These are phyloP conservation scores for Sebastes hubbsi DNA, from an alignment of 2,797 vertebrate species.

Conservation along the genomic window DNA sequence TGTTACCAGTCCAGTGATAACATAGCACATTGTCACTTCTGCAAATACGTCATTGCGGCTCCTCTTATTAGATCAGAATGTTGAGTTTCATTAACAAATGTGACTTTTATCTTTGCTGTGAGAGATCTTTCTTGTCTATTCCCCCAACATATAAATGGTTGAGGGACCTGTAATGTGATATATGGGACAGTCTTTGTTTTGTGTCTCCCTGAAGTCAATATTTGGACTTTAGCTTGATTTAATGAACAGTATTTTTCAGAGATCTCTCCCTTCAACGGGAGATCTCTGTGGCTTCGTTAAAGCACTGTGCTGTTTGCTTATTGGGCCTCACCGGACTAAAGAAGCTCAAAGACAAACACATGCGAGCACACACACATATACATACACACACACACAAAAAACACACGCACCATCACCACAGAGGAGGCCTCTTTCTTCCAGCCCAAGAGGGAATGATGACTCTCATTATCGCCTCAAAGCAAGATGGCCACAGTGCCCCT, in stretches of 20 bases:
- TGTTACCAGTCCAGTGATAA: background rate
- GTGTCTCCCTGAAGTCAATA: constrained; percentile 67
- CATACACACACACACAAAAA: background rate
- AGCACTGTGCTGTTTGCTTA: constrained; percentile 66
- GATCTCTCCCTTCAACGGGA: constrained; percentile 52
- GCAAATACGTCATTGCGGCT: background rate
- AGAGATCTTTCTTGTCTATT: constrained; percentile 27
- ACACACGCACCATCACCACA: constrained; percentile 27
- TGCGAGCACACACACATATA: background rate
- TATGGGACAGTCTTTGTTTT: constrained; percentile 52
- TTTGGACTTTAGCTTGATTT: constrained; percentile 70
- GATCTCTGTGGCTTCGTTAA: constrained; percentile 63
- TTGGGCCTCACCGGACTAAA: constrained; percentile 59
- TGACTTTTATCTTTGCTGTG: constrained; percentile 6
- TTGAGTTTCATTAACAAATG: constrained; percentile 12
- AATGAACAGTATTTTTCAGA: constrained; percentile 69
- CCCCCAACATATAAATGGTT: constrained; percentile 26
- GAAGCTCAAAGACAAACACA: constrained; percentile 54
- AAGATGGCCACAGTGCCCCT: constrained; percentile 73
- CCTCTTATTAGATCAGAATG: constrained; percentile 8
- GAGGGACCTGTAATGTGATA: constrained; percentile 45
- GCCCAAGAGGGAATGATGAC: constrained; percentile 78
- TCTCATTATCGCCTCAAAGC: constrained; percentile 81
- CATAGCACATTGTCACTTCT: background rate
- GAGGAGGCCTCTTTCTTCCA: constrained; percentile 54